These are phyloP conservation scores for Cliona cf. orientalis DNA, from an alignment of 37 sponge, comb jelly and placozoan genomes.

Conservation along the genomic window DNA sequence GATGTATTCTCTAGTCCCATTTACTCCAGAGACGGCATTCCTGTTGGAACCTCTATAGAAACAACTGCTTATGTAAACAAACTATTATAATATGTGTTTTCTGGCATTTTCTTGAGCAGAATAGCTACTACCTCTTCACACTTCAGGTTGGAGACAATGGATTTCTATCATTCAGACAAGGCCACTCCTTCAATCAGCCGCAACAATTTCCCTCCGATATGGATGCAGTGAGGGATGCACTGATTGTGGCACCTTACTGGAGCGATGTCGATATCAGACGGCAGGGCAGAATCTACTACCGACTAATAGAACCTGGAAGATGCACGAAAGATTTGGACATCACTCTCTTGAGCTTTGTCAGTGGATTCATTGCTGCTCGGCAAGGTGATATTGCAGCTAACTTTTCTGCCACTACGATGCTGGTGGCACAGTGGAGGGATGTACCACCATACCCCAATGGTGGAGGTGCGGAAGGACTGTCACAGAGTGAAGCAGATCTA, in stretches of 20 bases:
- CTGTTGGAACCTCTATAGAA: too few species aligned
- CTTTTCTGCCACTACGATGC: slow-evolving; percentile 59
- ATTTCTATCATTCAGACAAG: slow-evolving; percentile 40
- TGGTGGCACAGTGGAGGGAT: slow-evolving; percentile 52
- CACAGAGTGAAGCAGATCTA: background rate
- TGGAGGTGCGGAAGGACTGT: background rate
- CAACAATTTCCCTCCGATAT: slow-evolving; percentile 17
- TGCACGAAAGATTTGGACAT: background rate
- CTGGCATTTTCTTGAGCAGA: too few species aligned
- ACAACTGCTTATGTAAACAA: too few species aligned
- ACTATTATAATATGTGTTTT: too few species aligned
- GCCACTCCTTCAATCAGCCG: background rate
- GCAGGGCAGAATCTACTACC: slow-evolving; percentile 46
- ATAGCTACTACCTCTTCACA: too few species aligned
- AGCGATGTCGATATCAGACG: slow-evolving; percentile 57
- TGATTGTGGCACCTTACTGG: slow-evolving; percentile 80
- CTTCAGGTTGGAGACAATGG: slow-evolving; percentile 62
- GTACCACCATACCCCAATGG: slow-evolving; percentile 59
- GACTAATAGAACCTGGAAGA: slow-evolving; percentile 21
- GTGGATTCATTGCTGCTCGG: slow-evolving; percentile 7
- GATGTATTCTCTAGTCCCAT: too few species aligned
- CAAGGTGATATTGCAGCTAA: background rate
- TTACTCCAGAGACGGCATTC: too few species aligned
- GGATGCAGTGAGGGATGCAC: background rate
- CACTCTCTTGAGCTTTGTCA: slow-evolving; percentile 13